phyloP scores from a whole-genome alignment of 2,888 invertebrate species.

The Cerceris ruficornis region DNA sequence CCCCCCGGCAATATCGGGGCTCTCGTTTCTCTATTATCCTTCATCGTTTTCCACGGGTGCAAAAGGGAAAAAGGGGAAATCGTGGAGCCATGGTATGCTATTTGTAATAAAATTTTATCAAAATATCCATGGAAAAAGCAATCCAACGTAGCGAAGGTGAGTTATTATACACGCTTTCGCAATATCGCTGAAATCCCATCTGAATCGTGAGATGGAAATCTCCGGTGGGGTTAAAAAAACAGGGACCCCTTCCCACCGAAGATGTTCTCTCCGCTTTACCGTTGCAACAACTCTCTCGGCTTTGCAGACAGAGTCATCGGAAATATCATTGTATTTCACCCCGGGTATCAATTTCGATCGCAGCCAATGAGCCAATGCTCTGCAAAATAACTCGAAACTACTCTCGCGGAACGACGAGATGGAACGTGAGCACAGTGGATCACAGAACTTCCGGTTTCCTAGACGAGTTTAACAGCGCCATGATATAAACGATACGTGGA shows the following conservation, averaged over 20 bases:
- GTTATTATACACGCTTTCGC: neutral
- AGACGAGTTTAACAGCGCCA: slow-evolving; percentile 24
- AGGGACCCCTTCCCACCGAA: slow-evolving; percentile 4
- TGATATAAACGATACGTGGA: slow-evolving; percentile 14
- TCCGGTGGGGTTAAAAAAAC: neutral
- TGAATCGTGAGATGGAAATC: neutral
- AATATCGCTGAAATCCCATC: slow-evolving; percentile 5
- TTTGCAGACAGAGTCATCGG: neutral
- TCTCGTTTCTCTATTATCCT: too few species aligned
- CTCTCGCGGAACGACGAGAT: slow-evolving; percentile 31
- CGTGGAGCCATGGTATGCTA: too few species aligned
- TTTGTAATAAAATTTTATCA: too few species aligned
- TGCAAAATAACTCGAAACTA: slow-evolving; percentile 40
- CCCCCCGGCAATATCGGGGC: too few species aligned
- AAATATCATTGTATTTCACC: slow-evolving; percentile 29
- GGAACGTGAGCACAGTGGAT: slow-evolving; percentile 32
- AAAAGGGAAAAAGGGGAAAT: too few species aligned
- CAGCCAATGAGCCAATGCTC: slow-evolving; percentile 21
- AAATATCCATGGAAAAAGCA: too few species aligned
- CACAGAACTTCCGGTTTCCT: slow-evolving; percentile 42
- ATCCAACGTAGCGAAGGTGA: too few species aligned
- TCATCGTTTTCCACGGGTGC: too few species aligned
- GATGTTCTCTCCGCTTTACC: slow-evolving; percentile 22
- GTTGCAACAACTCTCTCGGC: slow-evolving; percentile 5
- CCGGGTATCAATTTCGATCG: slow-evolving; percentile 39